Percentiles rank a stretch among this genome's conserved stretches.
phyloP scores from a whole-genome alignment of 2,888 invertebrate species.

The Ecliptopera silaceata region DNA sequence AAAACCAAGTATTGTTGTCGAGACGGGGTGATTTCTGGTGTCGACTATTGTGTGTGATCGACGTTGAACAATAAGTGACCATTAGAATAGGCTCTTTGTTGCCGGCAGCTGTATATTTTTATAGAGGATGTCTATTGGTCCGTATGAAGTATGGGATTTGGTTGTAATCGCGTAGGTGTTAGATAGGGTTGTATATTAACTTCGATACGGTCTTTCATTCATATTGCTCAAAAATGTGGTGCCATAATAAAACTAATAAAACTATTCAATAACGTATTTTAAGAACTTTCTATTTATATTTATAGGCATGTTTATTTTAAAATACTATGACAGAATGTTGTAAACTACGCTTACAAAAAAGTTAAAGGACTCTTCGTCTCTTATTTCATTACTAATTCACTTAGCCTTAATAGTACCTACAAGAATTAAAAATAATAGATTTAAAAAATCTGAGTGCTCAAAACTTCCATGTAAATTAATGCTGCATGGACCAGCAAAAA shows the following conservation, averaged over 20 bases:
- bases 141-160: constrained; percentile 56
- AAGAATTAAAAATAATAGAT: neutral
- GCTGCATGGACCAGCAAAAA: constrained; percentile 5
- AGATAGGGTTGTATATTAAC: constrained; percentile 20
- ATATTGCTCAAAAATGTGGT: constrained; percentile 1
- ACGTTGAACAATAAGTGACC: constrained; percentile 78
- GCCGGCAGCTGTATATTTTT: constrained; percentile 72
- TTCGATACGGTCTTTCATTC: constrained; percentile 10
- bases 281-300: too few relatives aligned
- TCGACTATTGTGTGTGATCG: constrained; percentile 63
- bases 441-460: constrained; percentile 3
- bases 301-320: too few relatives aligned
- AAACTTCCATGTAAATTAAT: constrained; percentile 12
- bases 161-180: constrained; percentile 38
- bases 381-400: neutral
- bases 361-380: too few relatives aligned
- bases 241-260: too few relatives aligned
- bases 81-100: constrained; percentile 68
- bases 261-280: too few relatives aligned
- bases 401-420: neutral
- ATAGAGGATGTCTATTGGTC: constrained; percentile 63
- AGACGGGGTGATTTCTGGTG: constrained; percentile 71
- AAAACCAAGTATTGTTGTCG: constrained; percentile 67
- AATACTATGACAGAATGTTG: too few relatives aligned
- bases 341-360: too few relatives aligned